These are phyloP conservation scores for Electrona antarctica DNA, from an alignment of 2,113 vertebrate species.

Conservation along the genomic window DNA sequence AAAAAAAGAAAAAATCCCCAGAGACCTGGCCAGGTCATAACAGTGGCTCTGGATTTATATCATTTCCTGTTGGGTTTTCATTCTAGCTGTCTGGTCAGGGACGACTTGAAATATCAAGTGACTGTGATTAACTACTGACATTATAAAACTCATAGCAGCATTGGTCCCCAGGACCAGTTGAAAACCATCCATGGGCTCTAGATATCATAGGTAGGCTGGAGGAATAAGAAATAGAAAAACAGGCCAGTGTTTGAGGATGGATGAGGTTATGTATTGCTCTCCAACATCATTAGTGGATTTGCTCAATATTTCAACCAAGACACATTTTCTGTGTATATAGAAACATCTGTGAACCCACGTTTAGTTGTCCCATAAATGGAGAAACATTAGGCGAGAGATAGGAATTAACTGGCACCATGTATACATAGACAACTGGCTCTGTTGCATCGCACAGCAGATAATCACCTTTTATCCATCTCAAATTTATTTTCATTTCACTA, in stretches of 20 bases:
- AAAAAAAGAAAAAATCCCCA: no score
- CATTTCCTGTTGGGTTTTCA: no score
- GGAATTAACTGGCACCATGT: slow-evolving; percentile 24
- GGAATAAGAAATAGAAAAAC: not conserved
- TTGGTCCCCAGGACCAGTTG: not conserved
- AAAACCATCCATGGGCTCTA: not conserved
- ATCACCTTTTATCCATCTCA: slow-evolving; percentile 45
- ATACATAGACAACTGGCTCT: slow-evolving; percentile 38
- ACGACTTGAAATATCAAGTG: no score
- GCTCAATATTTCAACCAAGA: slow-evolving; percentile 18
- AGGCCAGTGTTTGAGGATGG: not conserved
- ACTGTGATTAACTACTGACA: no score
- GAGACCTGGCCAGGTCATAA: no score
- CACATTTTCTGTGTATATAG: not conserved
- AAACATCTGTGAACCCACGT: not conserved
- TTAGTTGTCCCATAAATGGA: not conserved
- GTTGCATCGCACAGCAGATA: slow-evolving; percentile 46
- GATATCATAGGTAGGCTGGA: not conserved
- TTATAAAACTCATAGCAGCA: no score
- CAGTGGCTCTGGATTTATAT: no score
- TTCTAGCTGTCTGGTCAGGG: no score
- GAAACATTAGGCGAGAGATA: slow-evolving; percentile 13
- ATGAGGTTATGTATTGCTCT: not conserved
- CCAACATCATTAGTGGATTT: not conserved
- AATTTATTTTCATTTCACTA: slow-evolving; percentile 40